These are phyloP conservation scores for Euura lappo DNA, from an alignment of 1,140 invertebrate genomes.

Conservation along the genomic window DNA sequence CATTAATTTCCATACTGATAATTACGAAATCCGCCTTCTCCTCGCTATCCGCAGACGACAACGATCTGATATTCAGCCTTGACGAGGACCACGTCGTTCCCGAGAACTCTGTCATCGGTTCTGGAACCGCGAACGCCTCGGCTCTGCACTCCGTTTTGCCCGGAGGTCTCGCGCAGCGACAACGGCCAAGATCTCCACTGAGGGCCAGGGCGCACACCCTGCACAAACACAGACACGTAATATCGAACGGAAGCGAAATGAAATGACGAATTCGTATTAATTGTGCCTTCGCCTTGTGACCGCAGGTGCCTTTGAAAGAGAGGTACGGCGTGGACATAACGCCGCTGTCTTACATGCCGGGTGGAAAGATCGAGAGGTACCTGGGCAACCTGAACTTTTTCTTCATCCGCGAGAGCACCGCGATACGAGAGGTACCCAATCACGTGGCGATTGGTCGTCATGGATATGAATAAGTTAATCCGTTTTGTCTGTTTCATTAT, in stretches of 20 bases:
- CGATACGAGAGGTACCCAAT: constrained; percentile 78
- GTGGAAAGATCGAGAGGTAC: constrained; percentile 82
- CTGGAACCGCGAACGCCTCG: constrained; percentile 15
- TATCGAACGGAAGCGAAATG: constrained; percentile 13
- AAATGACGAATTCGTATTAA: constrained; percentile 14
- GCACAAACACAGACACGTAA: constrained; percentile 52
- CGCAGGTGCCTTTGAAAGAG: constrained; percentile 68
- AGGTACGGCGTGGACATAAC: constrained; percentile 84
- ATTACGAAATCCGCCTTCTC: too few species aligned
- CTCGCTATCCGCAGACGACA: constrained; percentile 45
- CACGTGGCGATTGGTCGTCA: constrained; percentile 22
- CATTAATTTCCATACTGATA: too few species aligned
- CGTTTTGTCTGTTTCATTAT: not conserved
- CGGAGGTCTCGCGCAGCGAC: constrained; percentile 31
- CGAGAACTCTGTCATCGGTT: constrained; percentile 29
- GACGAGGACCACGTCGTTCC: constrained; percentile 66
- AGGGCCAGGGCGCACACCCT: constrained; percentile 40
- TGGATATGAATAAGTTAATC: constrained; percentile 6
- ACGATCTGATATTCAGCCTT: constrained; percentile 73
- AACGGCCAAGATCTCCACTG: constrained; percentile 48
- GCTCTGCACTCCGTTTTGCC: constrained; percentile 22
- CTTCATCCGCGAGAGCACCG: constrained; percentile 93
- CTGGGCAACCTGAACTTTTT: constrained; percentile 94
- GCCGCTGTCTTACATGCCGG: constrained; percentile 81
- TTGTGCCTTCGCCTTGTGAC: constrained; percentile 7